Conservation (phyloP, 2,113 vertebrate species). For the Vireo altiloquus region DNA sequence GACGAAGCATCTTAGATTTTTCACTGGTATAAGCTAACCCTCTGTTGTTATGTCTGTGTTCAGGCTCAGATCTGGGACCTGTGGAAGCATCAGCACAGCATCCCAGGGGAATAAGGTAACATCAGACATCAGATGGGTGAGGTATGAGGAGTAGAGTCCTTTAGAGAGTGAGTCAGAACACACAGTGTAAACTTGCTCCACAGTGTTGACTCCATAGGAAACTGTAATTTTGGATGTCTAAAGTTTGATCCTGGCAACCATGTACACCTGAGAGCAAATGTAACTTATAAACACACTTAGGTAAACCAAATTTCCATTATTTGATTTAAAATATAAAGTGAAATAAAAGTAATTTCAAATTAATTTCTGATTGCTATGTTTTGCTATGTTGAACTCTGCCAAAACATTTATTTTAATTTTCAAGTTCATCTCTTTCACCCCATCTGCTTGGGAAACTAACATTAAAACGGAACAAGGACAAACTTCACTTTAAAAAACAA, state of each 20-base stretch:
- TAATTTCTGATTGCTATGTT: background rate
- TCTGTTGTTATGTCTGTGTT: background rate
- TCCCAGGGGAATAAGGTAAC: background rate
- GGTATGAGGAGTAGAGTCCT: background rate
- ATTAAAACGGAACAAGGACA: background rate
- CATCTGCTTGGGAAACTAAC: background rate
- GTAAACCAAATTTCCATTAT: background rate
- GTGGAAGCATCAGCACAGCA: background rate
- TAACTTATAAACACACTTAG: background rate
- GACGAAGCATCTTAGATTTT: background rate
- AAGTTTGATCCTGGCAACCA: background rate
- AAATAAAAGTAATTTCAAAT: background rate
- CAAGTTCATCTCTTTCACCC: background rate
- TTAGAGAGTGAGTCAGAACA: background rate
- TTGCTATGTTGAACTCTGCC: background rate
- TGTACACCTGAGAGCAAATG: background rate
- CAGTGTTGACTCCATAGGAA: background rate
- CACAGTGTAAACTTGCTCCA: background rate
- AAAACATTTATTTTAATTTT: background rate
- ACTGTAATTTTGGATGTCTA: background rate
- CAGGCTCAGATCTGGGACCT: background rate
- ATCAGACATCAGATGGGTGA: background rate
- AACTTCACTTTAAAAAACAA: conserved; percentile 64
- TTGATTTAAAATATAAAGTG: background rate
- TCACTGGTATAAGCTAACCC: background rate